Conservation (phyloP, 2,113 vertebrate species). For the Delphinapterus leucas region DNA sequence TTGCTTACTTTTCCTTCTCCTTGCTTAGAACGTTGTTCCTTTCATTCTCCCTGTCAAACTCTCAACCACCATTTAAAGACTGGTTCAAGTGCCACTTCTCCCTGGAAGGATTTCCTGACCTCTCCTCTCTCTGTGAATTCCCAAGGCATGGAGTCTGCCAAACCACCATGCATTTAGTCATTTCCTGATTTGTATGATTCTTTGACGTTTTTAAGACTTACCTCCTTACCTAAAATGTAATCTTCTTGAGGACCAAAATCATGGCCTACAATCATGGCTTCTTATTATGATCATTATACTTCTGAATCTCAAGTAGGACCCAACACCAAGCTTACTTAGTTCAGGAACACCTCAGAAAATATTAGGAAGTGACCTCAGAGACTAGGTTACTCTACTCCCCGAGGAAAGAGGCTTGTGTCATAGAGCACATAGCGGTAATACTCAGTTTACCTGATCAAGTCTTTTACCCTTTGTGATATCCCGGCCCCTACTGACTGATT, state of each 20-base stretch:
- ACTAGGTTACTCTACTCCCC: background rate
- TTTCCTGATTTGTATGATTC: background rate
- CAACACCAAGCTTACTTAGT: background rate
- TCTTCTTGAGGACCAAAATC: constrained; percentile 12
- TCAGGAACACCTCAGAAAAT: background rate
- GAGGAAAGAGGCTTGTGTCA: background rate
- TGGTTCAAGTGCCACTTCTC: background rate
- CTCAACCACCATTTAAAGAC: constrained; percentile 11
- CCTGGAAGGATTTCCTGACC: background rate
- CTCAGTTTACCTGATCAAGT: background rate
- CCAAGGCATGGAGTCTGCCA: background rate
- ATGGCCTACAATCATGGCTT: background rate
- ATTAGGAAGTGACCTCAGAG: background rate
- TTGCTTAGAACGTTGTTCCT: background rate
- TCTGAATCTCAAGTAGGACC: background rate
- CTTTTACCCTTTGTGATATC: background rate
- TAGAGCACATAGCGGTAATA: background rate
- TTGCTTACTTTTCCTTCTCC: background rate
- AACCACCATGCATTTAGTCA: background rate
- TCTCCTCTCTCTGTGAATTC: background rate
- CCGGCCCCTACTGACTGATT: background rate
- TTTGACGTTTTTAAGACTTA: background rate
- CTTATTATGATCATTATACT: background rate
- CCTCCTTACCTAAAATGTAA: background rate
- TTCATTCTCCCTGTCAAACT: background rate